Conservation (phyloP, 2,888 invertebrate genomes). For the Rhamnusium bicolor region DNA sequence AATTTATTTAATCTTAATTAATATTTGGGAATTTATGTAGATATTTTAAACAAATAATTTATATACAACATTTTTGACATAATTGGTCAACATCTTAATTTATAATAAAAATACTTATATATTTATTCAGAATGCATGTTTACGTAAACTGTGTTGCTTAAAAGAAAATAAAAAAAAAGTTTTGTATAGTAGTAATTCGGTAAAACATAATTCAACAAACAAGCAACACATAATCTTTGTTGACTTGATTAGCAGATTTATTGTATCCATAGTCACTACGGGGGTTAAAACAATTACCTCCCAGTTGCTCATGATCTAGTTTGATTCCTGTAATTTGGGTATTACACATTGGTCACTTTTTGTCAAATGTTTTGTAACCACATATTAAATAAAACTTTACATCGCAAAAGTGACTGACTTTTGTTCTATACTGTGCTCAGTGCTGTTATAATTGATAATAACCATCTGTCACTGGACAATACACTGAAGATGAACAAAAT, state of each 20-base stretch:
- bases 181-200: background rate
- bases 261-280: background rate
- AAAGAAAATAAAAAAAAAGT: background rate
- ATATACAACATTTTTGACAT: slow-evolving; percentile 8
- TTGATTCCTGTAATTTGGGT: background rate
- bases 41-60: slow-evolving; percentile 9
- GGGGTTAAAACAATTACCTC: background rate
- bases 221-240: background rate
- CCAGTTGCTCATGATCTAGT: background rate
- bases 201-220: background rate
- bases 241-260: background rate
- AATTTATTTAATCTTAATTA: slow-evolving; percentile 17
- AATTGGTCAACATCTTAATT: slow-evolving; percentile 1
- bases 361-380: too few relatives aligned
- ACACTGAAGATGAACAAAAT: too few relatives aligned
- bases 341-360: too few relatives aligned
- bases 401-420: too few relatives aligned
- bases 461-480: too few relatives aligned
- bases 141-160: background rate
- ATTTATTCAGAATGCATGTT: background rate
- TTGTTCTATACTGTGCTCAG: too few relatives aligned
- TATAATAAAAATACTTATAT: background rate
- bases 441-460: too few relatives aligned
- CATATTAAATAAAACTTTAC: too few relatives aligned
- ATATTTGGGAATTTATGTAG: slow-evolving; percentile 20